Percentiles rank a stretch among this genome's conserved stretches.
phyloP scores from a whole-genome alignment of 2,888 invertebrate species.

The Cheilosia urbana region DNA sequence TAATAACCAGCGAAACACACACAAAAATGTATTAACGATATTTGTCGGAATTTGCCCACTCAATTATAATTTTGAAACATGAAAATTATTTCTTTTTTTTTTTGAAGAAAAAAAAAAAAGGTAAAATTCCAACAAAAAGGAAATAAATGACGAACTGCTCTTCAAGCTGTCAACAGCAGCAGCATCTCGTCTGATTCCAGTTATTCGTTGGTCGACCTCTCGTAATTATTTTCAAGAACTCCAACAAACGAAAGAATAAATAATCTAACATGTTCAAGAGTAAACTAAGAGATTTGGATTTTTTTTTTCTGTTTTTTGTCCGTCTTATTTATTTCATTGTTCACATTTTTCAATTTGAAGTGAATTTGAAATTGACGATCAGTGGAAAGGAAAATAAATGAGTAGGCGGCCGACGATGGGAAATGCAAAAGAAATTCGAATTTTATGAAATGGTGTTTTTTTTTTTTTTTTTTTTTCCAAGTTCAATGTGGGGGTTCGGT shows the following conservation, averaged over 20 bases:
- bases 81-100: not conserved
- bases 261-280: constrained; percentile 32
- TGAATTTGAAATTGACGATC: constrained; percentile 28
- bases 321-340: constrained; percentile 11
- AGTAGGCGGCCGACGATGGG: constrained; percentile 6
- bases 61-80: constrained; percentile 4
- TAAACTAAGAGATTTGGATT: constrained; percentile 30
- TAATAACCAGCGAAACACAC: not conserved
- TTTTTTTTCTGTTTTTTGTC: constrained; percentile 1
- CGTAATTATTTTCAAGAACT: constrained; percentile 38
- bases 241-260: constrained; percentile 26
- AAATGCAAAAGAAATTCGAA: not conserved
- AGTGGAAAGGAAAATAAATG: not conserved
- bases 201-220: constrained; percentile 18
- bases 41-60: not conserved
- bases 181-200: not conserved
- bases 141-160: constrained; percentile 39
- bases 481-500: not conserved
- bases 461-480: not conserved
- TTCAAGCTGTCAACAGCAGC: constrained; percentile 28
- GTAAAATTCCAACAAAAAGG: constrained; percentile 19
- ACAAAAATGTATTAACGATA: not conserved
- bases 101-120: not conserved
- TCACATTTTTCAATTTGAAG: constrained; percentile 38
- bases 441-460: not conserved